These are phyloP conservation scores for Tinea semifulvella DNA, from an alignment of 2,888 invertebrate genomes.

Conservation along the genomic window DNA sequence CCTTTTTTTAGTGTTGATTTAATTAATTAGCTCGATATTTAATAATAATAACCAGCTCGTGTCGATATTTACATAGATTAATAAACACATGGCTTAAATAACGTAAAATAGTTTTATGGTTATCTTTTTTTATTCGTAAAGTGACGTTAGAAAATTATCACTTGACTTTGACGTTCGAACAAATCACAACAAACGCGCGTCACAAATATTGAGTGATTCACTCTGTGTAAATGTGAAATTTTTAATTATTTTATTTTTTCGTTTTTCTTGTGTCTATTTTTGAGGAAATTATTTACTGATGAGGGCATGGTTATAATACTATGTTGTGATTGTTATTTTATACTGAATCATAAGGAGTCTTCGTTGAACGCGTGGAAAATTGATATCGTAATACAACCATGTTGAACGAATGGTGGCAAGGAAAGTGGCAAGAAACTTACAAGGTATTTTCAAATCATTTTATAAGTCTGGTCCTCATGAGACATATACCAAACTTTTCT, in stretches of 20 bases:
- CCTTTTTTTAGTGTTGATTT: no score
- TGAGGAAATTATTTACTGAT: conserved; percentile 60
- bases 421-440: conserved; percentile 41
- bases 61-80: no score
- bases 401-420: conserved; percentile 62
- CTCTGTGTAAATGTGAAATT: conserved; percentile 14
- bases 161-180: neutral
- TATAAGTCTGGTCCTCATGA: no score
- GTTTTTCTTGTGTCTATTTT: conserved; percentile 63
- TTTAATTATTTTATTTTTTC: conserved; percentile 25
- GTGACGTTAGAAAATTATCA: no score
- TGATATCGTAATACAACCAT: conserved; percentile 46
- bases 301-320: conserved; percentile 55
- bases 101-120: no score
- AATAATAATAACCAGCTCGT: no score
- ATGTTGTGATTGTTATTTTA: conserved; percentile 43
- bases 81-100: no score
- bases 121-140: no score
- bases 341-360: conserved; percentile 20
- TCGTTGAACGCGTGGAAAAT: conserved; percentile 35
- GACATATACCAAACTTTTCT: no score
- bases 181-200: neutral
- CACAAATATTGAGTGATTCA: neutral
- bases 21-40: no score
- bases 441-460: conserved; percentile 6